Base-by-base conservation (phyloP, 1,140 invertebrate species). In the Pseudomyrmex pallidus region DNA sequence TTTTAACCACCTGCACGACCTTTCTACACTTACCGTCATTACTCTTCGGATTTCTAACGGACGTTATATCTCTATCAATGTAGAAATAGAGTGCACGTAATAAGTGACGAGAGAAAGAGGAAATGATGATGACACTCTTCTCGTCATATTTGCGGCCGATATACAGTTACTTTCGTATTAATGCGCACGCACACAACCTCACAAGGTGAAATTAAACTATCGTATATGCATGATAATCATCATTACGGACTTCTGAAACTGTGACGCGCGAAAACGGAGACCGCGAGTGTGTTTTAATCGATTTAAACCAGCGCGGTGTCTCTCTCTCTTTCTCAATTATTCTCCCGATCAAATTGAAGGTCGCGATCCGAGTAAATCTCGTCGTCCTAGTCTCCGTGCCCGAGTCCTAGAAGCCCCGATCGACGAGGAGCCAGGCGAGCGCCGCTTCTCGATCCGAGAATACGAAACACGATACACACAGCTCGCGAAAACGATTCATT, bases 331-430 rank as follows among this genome's bases (percentile, higher is more conserved):
- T 52, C 20, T 20, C 46, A 17, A 76, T 66, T 67, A 67, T 44
- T 17, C 12, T 20, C 10, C 0, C 4, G 7, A 57, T 59, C 46
- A 56, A 57, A 35, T 48, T 9, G 10, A 78, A 68, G 54, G 7
- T 77, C 74, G 59, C 12, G 20, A 72, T 70, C 52, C 35, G 5
- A 35, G 35, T 35, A 35, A 15, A 80, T 59, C 44, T 20, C 20
- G 4, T 17, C 17, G 25, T 17, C 15, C 35, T 13, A 54, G 35
- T 46, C 25, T 46, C 12, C 77, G 67, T 17, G 61, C 25, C 7
- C 63, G 74, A 57, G 20, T 59, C 76, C 66, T 80, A 72, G 76
- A 80, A 80, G 54, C 66, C 76, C 70, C 76, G 66, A 70, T 80
- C 46, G 54, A 35, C 66, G 54, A 35, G 15, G 46, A 72, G 61